Percentiles rank a stretch among this genome's conserved stretches.
These are phyloP conservation scores for Bergia sp. DNA, from an alignment of 92 coral and sea anemone species.

Conservation along the genomic window DNA sequence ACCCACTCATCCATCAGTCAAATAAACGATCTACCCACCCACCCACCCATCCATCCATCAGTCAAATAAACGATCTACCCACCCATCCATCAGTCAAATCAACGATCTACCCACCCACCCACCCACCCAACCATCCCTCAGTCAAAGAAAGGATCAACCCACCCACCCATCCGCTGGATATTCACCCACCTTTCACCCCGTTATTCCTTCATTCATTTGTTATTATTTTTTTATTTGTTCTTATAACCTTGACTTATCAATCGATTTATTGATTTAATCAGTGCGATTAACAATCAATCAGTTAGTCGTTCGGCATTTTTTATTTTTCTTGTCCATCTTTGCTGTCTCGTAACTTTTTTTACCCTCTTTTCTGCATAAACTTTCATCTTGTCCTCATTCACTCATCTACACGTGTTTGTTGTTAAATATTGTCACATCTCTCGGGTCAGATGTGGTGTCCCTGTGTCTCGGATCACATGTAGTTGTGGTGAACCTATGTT, in stretches of 20 bases:
- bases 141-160: background rate
- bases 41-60: background rate
- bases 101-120: background rate
- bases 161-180: background rate
- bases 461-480: background rate
- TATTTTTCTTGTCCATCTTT: background rate
- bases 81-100: background rate
- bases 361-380: background rate
- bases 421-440: background rate
- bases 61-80: background rate
- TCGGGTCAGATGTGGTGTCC: background rate
- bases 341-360: background rate
- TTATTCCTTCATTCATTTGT: background rate
- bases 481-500: constrained; percentile 13
- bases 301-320: background rate
- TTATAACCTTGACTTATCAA: no score
- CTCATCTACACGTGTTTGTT: background rate
- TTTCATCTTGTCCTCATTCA: background rate
- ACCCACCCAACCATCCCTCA: background rate
- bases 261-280: no score
- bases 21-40: background rate
- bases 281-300: no score
- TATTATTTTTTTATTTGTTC: no score
- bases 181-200: no score
- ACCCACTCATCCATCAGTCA: background rate